These are phyloP conservation scores for Cliona cf. orientalis DNA, from an alignment of 37 sponge, comb jelly and placozoan genomes.

Conservation along the genomic window DNA sequence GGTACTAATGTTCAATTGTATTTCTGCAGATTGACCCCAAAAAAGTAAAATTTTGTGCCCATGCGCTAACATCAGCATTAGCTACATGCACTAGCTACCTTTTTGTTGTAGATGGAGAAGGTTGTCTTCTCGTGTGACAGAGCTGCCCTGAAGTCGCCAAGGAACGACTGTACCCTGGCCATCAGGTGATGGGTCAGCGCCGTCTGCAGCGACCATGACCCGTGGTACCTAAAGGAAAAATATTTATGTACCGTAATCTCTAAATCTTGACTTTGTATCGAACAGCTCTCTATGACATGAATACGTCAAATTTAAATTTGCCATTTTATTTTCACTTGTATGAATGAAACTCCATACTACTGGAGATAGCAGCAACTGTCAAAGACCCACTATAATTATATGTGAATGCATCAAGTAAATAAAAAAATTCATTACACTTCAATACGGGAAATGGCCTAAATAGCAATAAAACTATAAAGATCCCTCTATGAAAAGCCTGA, in stretches of 20 bases:
- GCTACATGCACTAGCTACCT: slow-evolving; percentile 40
- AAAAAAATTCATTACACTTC: too few relatives aligned
- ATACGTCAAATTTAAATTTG: too few relatives aligned
- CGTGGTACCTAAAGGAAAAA: slow-evolving; percentile 64
- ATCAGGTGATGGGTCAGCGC: slow-evolving; percentile 78
- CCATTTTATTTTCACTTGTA: too few relatives aligned
- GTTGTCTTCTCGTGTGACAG: slow-evolving; percentile 86
- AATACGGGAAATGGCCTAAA: too few relatives aligned
- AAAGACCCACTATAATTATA: too few relatives aligned
- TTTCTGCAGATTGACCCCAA: not conserved
- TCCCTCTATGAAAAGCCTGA: too few relatives aligned
- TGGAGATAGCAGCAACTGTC: too few relatives aligned
- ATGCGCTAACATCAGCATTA: not conserved
- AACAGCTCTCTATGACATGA: too few relatives aligned
- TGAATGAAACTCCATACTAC: too few relatives aligned
- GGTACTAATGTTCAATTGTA: not conserved
- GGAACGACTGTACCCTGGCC: slow-evolving; percentile 69
- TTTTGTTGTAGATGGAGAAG: slow-evolving; percentile 72
- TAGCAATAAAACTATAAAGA: not conserved
- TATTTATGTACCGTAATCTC: too few relatives aligned
- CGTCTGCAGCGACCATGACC: slow-evolving; percentile 50
- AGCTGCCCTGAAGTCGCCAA: slow-evolving; percentile 90
- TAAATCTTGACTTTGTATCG: too few relatives aligned
- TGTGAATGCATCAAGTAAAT: too few relatives aligned
- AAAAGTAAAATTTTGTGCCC: not conserved